These are phyloP conservation scores for Andrena minutula DNA, from an alignment of 2,888 invertebrate species.

Conservation along the genomic window DNA sequence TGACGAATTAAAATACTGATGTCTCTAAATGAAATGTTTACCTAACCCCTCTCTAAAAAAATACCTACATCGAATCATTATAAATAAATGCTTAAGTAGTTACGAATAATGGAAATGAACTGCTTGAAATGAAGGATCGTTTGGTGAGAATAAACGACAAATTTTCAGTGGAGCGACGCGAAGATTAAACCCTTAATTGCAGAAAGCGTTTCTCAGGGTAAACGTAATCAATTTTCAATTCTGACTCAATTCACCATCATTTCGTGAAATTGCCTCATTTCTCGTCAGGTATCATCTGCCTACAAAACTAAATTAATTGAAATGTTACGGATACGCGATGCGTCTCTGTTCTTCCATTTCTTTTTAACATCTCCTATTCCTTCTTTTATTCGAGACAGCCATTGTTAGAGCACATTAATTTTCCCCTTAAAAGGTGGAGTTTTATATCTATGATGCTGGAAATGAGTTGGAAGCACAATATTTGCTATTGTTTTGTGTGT, in stretches of 20 bases:
- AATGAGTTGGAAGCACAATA: too few species aligned
- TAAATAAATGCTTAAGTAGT: too few species aligned
- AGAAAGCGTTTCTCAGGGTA: slow-evolving; percentile 3
- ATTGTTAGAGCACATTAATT: too few species aligned
- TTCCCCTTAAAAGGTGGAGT: too few species aligned
- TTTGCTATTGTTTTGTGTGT: too few species aligned
- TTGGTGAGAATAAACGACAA: not conserved
- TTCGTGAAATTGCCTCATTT: slow-evolving; percentile 32
- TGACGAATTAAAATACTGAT: too few species aligned
- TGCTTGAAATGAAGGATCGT: not conserved
- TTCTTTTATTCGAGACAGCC: too few species aligned
- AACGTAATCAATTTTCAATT: slow-evolving; percentile 11
- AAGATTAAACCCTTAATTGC: slow-evolving; percentile 3
- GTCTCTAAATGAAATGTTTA: too few species aligned
- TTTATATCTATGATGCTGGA: too few species aligned
- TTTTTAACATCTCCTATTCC: not conserved
- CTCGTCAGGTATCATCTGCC: slow-evolving; percentile 27
- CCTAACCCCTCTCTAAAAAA: too few species aligned
- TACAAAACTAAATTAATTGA: slow-evolving; percentile 37
- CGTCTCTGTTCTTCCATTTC: not conserved
- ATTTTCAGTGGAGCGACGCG: not conserved
- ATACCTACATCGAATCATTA: too few species aligned
- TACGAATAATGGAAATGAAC: not conserved
- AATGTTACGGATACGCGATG: slow-evolving; percentile 21
- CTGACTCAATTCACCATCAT: slow-evolving; percentile 18